Conservation (phyloP, 2,797 vertebrate genomes). For the Brachyrhaphis roseni region DNA sequence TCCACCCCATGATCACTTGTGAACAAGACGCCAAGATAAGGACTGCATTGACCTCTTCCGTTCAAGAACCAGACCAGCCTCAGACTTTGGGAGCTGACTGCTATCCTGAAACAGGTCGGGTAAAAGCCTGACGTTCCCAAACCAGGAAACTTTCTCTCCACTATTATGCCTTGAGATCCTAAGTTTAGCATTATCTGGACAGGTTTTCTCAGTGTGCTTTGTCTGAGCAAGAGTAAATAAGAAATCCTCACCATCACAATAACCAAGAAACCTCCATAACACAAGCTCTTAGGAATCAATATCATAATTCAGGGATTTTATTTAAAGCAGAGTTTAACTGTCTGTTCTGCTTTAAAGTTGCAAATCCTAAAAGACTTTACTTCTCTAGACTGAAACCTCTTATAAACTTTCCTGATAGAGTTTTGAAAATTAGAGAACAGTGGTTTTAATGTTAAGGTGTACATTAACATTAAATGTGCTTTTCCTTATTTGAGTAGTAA, state of each 20-base stretch:
- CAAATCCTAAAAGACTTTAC: conserved; percentile 15
- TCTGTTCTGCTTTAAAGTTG: conserved; percentile 24
- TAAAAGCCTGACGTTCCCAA: too few species aligned
- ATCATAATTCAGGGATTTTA: conserved; percentile 58
- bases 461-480: neutral
- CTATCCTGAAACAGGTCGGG: too few species aligned
- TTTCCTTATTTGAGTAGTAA: neutral
- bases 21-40: neutral
- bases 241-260: conserved; percentile 72
- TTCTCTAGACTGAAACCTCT: conserved; percentile 38
- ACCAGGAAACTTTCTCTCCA: neutral
- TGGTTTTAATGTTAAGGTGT: neutral
- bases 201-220: conserved; percentile 23
- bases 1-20: neutral
- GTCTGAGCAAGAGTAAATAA: conserved; percentile 55
- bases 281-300: conserved; percentile 64
- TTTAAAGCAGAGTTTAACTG: conserved; percentile 30
- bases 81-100: too few species aligned
- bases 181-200: conserved; percentile 29
- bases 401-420: conserved; percentile 36
- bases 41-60: neutral
- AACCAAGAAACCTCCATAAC: conserved; percentile 49
- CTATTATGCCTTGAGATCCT: neutral
- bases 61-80: too few species aligned
- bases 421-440: conserved; percentile 33